Percentiles rank a stretch among this genome's conserved stretches.
Conservation (phyloP, 2,888 invertebrate genomes). For the Hemicrepidius hirtus region DNA sequence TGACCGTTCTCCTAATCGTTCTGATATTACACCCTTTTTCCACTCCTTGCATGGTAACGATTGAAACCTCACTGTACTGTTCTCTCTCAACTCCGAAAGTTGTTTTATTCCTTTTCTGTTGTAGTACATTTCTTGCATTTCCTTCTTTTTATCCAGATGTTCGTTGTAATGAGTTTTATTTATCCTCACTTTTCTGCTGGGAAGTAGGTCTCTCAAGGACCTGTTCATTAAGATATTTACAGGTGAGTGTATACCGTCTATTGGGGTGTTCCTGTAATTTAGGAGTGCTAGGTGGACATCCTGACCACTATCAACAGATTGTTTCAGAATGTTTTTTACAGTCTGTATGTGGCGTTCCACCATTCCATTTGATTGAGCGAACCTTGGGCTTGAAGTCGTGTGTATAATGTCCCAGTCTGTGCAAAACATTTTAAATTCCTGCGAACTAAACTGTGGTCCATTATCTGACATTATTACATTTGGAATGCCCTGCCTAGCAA, state of each 20-base stretch:
- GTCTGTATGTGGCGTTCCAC: conserved; percentile 29
- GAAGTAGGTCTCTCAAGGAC: not conserved
- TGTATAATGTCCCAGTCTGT: conserved; percentile 31
- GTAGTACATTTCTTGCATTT: no score
- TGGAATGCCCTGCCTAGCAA: conserved; percentile 43
- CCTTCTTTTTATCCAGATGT: no score
- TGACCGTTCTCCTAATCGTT: no score
- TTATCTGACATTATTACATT: conserved; percentile 29
- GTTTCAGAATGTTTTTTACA: conserved; percentile 34
- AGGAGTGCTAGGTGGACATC: conserved; percentile 37
- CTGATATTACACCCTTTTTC: no score
- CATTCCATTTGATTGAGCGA: conserved; percentile 34
- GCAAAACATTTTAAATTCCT: conserved; percentile 12
- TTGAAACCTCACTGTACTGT: no score
- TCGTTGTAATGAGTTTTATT: no score
- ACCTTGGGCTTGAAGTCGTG: conserved; percentile 20
- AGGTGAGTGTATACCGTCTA: conserved; percentile 11
- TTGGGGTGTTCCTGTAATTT: conserved; percentile 31
- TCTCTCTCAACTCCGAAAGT: no score
- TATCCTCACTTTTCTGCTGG: no score
- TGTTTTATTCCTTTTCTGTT: no score
- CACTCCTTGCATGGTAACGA: no score
- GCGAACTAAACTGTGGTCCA: no score
- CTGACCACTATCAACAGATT: conserved; percentile 17
- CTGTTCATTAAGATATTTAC: conserved; percentile 31